phyloP scores from a whole-genome alignment of 2,888 invertebrate genomes.

The Lepidonotus clava region DNA sequence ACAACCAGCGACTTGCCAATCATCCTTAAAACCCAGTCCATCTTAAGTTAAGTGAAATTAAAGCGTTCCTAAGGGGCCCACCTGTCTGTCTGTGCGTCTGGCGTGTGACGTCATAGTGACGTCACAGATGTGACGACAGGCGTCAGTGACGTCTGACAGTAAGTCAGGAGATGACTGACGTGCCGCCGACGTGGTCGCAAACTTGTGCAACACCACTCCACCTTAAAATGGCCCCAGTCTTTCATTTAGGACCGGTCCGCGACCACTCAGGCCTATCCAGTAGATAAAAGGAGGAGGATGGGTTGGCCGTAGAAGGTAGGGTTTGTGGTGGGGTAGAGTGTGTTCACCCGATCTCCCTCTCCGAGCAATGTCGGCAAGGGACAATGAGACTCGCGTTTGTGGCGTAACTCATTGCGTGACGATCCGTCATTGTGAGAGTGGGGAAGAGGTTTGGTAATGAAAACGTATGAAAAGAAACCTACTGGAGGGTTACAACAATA shows the following conservation, averaged over 20 bases:
- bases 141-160: not conserved
- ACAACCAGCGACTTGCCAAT: no score
- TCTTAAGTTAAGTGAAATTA: no score
- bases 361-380: not conserved
- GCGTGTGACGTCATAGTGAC: not conserved
- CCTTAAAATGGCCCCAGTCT: not conserved
- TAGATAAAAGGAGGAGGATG: not conserved
- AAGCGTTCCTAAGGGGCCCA: not conserved
- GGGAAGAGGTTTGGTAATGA: not conserved
- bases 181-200: not conserved
- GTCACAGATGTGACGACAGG: not conserved
- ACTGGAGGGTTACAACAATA: no score
- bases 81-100: conserved; percentile 5
- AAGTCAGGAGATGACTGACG: conserved; percentile 23
- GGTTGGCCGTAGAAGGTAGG: not conserved
- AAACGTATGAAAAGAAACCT: no score
- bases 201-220: not conserved
- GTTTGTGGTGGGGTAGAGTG: not conserved
- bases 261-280: not conserved
- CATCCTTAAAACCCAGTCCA: no score
- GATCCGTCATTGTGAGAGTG: not conserved
- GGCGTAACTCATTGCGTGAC: conserved; percentile 7
- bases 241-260: not conserved
- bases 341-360: not conserved
- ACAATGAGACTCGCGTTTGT: not conserved